phyloP scores from a whole-genome alignment of 2,888 invertebrate species.

The Phortica okadai region DNA sequence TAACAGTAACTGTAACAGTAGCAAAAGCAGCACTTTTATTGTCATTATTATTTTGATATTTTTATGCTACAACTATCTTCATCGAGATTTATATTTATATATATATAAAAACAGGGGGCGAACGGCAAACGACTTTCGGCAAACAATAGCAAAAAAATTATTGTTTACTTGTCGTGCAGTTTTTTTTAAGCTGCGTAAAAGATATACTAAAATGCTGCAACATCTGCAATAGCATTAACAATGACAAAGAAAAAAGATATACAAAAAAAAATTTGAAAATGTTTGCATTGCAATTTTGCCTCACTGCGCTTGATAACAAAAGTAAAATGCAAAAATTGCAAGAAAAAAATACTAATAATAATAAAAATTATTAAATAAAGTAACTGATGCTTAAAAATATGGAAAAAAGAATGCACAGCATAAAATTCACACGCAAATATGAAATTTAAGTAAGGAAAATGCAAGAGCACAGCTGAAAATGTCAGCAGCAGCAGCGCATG shows the following conservation, averaged over 20 bases:
- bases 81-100: slow-evolving; percentile 63
- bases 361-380: slow-evolving; percentile 17
- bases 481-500: background rate
- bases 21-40: slow-evolving; percentile 54
- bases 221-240: slow-evolving; percentile 54
- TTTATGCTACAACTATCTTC: slow-evolving; percentile 37
- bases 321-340: slow-evolving; percentile 37
- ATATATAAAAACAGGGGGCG: slow-evolving; percentile 39
- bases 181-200: background rate
- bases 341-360: background rate
- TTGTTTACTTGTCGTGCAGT: background rate
- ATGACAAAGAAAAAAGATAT: slow-evolving; percentile 53
- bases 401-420: too few relatives aligned
- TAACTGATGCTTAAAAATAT: slow-evolving; percentile 46
- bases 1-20: background rate
- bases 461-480: too few relatives aligned
- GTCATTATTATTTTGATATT: slow-evolving; percentile 68
- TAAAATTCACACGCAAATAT: too few relatives aligned
- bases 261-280: slow-evolving; percentile 60
- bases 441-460: too few relatives aligned
- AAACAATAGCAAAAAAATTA: background rate
- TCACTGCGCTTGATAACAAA: slow-evolving; percentile 36
- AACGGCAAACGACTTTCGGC: too few relatives aligned
- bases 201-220: background rate
- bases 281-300: slow-evolving; percentile 65